Conservation (phyloP, 64 coral and sea anemone genomes). For the Platygyra sinensis region DNA sequence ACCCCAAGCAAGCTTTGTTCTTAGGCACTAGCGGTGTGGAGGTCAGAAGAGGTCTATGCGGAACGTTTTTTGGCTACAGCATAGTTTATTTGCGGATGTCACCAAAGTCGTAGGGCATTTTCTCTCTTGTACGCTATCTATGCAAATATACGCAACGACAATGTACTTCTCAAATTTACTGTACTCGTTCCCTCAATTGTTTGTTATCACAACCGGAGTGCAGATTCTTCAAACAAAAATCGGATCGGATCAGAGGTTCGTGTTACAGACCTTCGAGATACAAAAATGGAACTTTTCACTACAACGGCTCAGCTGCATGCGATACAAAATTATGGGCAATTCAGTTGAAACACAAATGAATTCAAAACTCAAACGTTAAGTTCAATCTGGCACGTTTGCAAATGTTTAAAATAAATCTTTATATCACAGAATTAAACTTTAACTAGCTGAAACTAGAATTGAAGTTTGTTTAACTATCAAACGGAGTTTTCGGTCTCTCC, state of each 20-base stretch:
- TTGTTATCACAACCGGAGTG: not conserved
- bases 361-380: no score
- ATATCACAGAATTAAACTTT: no score
- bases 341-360: no score
- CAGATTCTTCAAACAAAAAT: conserved; percentile 17
- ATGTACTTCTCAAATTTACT: not conserved
- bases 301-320: not conserved
- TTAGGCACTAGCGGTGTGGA: not conserved
- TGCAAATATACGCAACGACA: not conserved
- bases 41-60: not conserved
- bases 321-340: no score
- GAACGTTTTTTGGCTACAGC: not conserved
- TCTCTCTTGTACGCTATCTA: not conserved
- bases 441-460: no score
- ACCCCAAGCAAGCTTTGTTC: not conserved
- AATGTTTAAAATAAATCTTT: no score
- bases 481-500: no score
- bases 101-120: not conserved
- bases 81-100: not conserved
- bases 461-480: no score
- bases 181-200: not conserved
- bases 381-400: no score
- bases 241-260: conserved; percentile 31
- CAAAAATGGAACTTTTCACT: not conserved
- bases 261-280: not conserved